phyloP scores from a whole-genome alignment of 2,888 invertebrate genomes.

The Adineta ricciae region DNA sequence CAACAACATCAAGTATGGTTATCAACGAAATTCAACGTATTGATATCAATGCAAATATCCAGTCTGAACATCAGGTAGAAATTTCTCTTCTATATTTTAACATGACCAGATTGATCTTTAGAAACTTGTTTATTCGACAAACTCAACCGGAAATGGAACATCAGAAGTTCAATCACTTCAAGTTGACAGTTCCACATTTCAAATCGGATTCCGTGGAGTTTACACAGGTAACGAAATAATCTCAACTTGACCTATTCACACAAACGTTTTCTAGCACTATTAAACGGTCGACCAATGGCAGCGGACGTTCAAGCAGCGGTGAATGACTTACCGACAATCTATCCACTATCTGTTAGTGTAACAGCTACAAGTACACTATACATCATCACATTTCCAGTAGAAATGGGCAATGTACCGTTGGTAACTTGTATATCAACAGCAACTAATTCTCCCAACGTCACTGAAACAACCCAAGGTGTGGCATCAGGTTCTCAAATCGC shows the following conservation, averaged over 20 bases:
- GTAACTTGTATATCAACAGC: background rate
- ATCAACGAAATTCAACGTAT: slow-evolving; percentile 29
- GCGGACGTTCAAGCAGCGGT: slow-evolving; percentile 2
- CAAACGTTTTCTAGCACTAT: background rate
- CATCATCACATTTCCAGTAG: background rate
- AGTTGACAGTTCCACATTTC: background rate
- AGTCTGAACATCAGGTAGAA: background rate
- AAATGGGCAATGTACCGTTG: slow-evolving; percentile 13
- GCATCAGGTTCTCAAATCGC: background rate
- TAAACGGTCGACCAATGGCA: background rate
- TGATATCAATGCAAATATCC: background rate
- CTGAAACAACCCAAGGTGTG: slow-evolving; percentile 22
- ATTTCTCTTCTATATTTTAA: background rate
- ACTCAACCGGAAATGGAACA: background rate
- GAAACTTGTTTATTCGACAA: background rate
- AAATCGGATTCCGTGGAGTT: background rate
- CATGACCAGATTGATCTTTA: too few species aligned
- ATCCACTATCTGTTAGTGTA: background rate
- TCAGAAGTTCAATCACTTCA: background rate
- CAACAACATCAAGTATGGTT: background rate
- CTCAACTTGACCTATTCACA: background rate
- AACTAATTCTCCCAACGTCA: background rate
- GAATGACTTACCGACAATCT: slow-evolving; percentile 27
- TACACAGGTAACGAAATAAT: slow-evolving; percentile 5
- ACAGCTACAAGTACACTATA: background rate